Percentiles rank a stretch among this genome's conserved stretches.
Conservation (phyloP, 2,888 invertebrate genomes). For the Adelognathus sp. region DNA sequence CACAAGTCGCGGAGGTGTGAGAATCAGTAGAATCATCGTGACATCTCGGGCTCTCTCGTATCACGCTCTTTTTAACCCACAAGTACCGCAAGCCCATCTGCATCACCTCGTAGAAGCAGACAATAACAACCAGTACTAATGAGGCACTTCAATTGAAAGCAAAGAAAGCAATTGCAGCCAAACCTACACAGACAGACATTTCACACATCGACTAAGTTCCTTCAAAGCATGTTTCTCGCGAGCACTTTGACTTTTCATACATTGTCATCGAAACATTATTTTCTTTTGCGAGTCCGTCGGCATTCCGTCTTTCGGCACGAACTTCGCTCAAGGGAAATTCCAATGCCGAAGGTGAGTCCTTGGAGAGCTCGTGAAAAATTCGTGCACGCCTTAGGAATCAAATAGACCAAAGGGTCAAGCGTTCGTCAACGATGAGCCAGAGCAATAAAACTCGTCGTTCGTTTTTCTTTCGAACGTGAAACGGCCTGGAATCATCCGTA, state of each 20-base stretch:
- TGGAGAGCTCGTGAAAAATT: conserved; percentile 36
- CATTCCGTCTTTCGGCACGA: conserved; percentile 1
- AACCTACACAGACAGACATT: neutral
- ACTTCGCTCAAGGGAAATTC: conserved; percentile 16
- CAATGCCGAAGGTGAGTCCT: conserved; percentile 43
- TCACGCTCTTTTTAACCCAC: conserved; percentile 73
- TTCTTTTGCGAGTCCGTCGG: conserved; percentile 26
- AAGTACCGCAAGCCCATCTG: conserved; percentile 59
- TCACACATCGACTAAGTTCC: conserved; percentile 44
- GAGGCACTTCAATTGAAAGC: conserved; percentile 79
- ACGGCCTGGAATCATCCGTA: conserved; percentile 26
- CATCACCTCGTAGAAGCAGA: conserved; percentile 74
- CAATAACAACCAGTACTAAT: conserved; percentile 81
- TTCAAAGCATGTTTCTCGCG: conserved; percentile 48
- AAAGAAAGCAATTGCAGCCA: conserved; percentile 52
- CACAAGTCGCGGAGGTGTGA: conserved; percentile 71
- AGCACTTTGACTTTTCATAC: conserved; percentile 50
- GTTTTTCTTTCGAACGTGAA: conserved; percentile 37
- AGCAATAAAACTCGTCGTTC: conserved; percentile 40
- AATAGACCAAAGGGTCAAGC: conserved; percentile 55
- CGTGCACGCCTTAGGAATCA: conserved; percentile 52
- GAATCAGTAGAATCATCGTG: conserved; percentile 80
- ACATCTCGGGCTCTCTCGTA: conserved; percentile 80
- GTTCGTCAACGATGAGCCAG: conserved; percentile 52
- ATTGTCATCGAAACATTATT: conserved; percentile 51